Evolutionary conservation across 1,140 invertebrate genomes (phyloP).

Genomic region (Neotoxoptera formosana): DNA sequence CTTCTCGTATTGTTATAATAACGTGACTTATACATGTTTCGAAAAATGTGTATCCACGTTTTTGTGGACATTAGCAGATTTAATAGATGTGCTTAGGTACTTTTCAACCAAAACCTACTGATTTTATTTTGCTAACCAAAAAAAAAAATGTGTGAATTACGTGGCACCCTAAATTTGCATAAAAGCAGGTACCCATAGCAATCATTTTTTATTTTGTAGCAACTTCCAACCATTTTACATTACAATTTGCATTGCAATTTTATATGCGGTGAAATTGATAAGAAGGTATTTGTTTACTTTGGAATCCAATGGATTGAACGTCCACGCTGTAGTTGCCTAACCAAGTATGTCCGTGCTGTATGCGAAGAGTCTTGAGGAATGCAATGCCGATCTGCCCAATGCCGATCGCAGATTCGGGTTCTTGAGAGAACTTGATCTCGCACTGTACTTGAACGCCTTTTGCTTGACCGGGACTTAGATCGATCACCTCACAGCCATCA

Average conservation of each 20-base stretch:
- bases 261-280: not conserved
- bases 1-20: not conserved
- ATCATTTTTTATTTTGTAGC: not conserved
- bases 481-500: slow-evolving; percentile 48
- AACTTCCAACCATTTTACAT: not conserved
- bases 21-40: not conserved
- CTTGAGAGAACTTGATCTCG: slow-evolving; percentile 52
- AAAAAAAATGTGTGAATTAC: not conserved
- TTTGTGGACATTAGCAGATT: not conserved
- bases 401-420: slow-evolving; percentile 57
- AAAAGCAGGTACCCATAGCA: not conserved
- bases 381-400: slow-evolving; percentile 63
- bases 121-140: not conserved
- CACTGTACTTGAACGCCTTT: slow-evolving; percentile 53
- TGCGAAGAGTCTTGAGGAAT: slow-evolving; percentile 63
- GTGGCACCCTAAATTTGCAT: not conserved
- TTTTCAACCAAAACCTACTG: not conserved
- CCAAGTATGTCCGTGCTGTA: slow-evolving; percentile 63
- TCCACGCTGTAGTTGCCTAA: slow-evolving; percentile 63
- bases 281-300: slow-evolving; percentile 58
- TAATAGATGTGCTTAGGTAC: not conserved
- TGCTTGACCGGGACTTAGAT: slow-evolving; percentile 27
- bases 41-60: not conserved
- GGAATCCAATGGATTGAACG: slow-evolving; percentile 64
- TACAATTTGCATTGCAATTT: not conserved